phyloP scores from a whole-genome alignment of 2,797 vertebrate species.

The Amazona finschi region DNA sequence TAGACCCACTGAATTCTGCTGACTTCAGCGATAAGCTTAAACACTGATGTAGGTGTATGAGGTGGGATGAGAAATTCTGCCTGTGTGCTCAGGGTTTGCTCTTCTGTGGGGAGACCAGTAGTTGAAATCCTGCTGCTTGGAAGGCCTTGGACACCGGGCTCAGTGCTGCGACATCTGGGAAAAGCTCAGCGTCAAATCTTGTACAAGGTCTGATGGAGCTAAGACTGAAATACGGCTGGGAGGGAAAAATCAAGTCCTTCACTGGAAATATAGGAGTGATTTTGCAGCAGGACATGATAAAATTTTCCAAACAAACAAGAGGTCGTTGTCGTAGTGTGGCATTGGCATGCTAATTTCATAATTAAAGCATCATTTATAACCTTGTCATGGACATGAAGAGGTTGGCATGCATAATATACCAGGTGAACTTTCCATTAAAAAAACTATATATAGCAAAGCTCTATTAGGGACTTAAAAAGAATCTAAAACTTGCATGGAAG shows the following conservation, averaged over 20 bases:
- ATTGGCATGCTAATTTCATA: not conserved
- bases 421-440: not conserved
- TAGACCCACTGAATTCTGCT: not conserved
- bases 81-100: not conserved
- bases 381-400: fast-evolving
- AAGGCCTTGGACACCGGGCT: not conserved
- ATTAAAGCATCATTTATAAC: not conserved
- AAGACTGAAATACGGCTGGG: not conserved
- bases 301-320: not conserved
- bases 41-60: not conserved
- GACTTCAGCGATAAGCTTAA: not conserved
- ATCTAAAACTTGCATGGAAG: not conserved
- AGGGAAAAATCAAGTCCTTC: not conserved
- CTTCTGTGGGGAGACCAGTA: not conserved
- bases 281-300: not conserved
- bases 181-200: not conserved
- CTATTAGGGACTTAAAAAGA: not conserved
- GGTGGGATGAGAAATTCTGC: not conserved
- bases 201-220: not conserved
- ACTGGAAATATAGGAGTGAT: not conserved
- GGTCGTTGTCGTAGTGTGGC: not conserved
- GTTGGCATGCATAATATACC: not conserved
- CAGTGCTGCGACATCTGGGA: not conserved
- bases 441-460: not conserved
- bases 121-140: not conserved